These are phyloP conservation scores for Morbakka virulenta DNA, from an alignment of 30 jellyfish, hydroid and myxozoan species.

Conservation along the genomic window DNA sequence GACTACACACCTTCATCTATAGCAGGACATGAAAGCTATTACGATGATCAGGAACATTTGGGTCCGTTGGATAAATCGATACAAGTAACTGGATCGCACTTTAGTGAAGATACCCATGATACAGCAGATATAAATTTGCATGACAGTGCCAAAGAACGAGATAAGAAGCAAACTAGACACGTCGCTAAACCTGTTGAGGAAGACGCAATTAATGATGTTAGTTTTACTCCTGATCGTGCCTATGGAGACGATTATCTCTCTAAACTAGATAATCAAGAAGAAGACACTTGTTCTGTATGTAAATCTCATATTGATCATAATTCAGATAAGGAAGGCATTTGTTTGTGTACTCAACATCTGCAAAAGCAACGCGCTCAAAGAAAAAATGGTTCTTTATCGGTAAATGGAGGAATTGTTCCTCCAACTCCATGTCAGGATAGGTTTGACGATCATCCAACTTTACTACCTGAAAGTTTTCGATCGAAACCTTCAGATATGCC, in stretches of 20 bases:
- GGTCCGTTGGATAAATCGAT: slow-evolving; percentile 51
- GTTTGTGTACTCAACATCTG: slow-evolving; percentile 12
- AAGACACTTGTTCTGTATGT: slow-evolving; percentile 40
- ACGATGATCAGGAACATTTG: too few species aligned
- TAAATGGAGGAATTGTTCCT: too few species aligned
- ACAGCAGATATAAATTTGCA: too few species aligned
- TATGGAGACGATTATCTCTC: slow-evolving; percentile 15
- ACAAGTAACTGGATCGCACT: slow-evolving; percentile 69
- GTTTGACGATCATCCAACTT: too few species aligned
- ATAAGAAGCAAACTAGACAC: slow-evolving; percentile 9
- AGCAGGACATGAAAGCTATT: too few species aligned
- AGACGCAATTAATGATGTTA: slow-evolving; percentile 2
- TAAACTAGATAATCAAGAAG: not conserved
- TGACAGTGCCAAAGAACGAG: slow-evolving; percentile 5
- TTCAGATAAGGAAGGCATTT: not conserved
- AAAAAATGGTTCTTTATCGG: too few species aligned
- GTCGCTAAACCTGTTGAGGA: not conserved
- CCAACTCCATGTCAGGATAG: slow-evolving; percentile 13
- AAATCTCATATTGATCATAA: slow-evolving; percentile 15
- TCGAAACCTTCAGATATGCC: too few species aligned
- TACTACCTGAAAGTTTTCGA: too few species aligned
- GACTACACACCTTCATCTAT: not conserved
- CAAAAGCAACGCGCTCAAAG: not conserved
- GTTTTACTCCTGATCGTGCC: slow-evolving; percentile 18
- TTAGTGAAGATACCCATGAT: too few species aligned